Evolutionary conservation across 2,797 vertebrate species (phyloP), one percentile per base, ranked within the genome.

Genomic region (Gobio occitaniae): DNA sequence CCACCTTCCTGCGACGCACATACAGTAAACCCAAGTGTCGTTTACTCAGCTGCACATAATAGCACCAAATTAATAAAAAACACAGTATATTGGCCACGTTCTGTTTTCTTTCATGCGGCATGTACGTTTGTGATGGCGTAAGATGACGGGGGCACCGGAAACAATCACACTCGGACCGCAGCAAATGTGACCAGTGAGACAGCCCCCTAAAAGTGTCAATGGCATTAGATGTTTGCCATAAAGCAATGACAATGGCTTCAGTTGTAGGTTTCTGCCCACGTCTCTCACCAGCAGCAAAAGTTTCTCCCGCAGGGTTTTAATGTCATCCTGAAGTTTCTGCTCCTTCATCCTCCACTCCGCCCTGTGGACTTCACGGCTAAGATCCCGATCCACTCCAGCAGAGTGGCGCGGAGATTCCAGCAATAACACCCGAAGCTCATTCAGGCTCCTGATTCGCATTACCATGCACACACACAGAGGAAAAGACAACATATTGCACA

Each of bases 291-390:
- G 95, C 36, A 97, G 93, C 0, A 97, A 95, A 86, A 99, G 95
- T 78, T 99, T 98, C 68, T 99, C 98, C 11, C 98, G 92, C 13
- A 99, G 95, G 12, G 92, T 96, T 89, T 95, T 96, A 94, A 99
- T 99, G 92, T 99, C 98, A 0, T 99, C 98, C 89, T 99, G 98
- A 32, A 99, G 97, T 80, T 98, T 99, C 95, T 98, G 98, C 75
- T 99, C 98, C 91, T 99, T 98, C 80, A 97, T 88, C 86, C 94
- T 92, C 98, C 98, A 99, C 91, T 99, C 98, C 0, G 98, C 96
- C 77, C 97, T 98, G 95, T 97, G 97, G 56, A 98, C 95, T 13
- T 99, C 97, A 0, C 97, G 94, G 92, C 93, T 95, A 78, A 99
- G 94, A 91, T 99, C 97, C 4, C 96, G 93, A 89, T 99, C 97